Evolutionary conservation across 1,140 invertebrate species (phyloP), one percentile per base, ranked within the genome.

Genomic region (Cotesia chilonis): DNA sequence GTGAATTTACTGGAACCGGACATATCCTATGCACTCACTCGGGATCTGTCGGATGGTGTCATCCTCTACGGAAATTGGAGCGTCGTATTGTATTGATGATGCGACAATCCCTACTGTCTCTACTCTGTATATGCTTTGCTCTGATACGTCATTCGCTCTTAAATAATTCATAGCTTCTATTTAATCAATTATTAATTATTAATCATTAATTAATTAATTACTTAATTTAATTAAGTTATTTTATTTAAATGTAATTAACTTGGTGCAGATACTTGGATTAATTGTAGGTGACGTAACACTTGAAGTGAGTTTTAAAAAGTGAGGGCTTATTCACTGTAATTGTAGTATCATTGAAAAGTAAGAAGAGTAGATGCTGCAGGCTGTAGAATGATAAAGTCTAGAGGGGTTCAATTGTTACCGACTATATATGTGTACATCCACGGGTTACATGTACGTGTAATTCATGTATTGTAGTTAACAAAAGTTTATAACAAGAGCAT

Each of bases 11-110:
- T 20, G 54, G 12, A 61, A 28, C 28, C 10, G 9, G 63, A 65
- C 35, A 67, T 35, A 51, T 20, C 65, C 41, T 28, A 7, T 14
- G 65, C 17, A 47, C 37, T 65, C 63, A 67, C 47, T 67, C 37
- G 35, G 37, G 35, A 64, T 64, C 14, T 67, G 41, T 52, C 47
- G 47, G 41, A 52, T 47, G 14, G 17, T 68, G 51, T 52, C 54
- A 55, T 14, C 9, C 17, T 35, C 10, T 6, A 68, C 66, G 66
- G 66, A 68, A 68, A 68, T 68, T 68, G 66, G 51, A 55, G 51
- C 66, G 54, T 66, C 64, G 64, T 66, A 66, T 66, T 66, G 64
- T 66, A 66, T 66, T 51, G 64, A 52, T 51, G 64, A 61, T 61
- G 59, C 59, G 35, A 65, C 63, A 20, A n/a, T 38, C 12, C 37